Evolutionary conservation across 2,113 vertebrate species (phyloP), one percentile per base, ranked within the genome.

Genomic region (Lepisosteus osseus): DNA sequence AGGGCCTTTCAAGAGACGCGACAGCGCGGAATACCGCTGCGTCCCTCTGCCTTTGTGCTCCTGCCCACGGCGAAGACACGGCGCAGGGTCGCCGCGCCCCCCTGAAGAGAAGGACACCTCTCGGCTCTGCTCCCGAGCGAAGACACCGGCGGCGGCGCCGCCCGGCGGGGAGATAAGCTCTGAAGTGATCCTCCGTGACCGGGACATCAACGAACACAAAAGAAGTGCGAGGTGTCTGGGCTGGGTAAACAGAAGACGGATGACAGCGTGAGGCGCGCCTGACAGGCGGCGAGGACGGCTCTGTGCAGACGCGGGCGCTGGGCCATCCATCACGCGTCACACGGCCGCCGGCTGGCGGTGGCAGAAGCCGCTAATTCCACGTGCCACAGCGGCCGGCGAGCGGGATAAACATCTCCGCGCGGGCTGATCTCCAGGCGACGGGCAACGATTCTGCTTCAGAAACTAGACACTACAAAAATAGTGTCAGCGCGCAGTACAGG

Each of bases 151-250:
- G 29, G 29, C 29, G 29, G 1, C 29, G 29, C 29, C 29, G 29
- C 29, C 29, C 29, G 29, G 29, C 29, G 47, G 9, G 9, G 9
- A 51, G 47, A 51, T 51, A 51, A 51, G 17, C 62, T 29, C 3
- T 29, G 7, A 64, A 64, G 62, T 13, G 41, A 42, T 40, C n/a
- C n/a, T 61, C 74, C 70, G 72, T 71, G 73, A 74, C 54, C 61
- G 61, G 54, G 65, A 71, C 66, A 70, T 63, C 77, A 66, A 79
- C 40, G 76, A 70, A 72, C 62, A 54, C 14, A 68, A 67, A 62
- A 42, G 63, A 7, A 76, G 68, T 68, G 51, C n/a, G 13, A 54
- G 4, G 14, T 40, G 17, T 64, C 41, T 29, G 12, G 41, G 62
- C 62, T 29, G 62, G 41, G 62, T 40, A 41, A 17, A 64, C 8